Conservation (phyloP, 92 coral and sea anemone species). For the Siderastrea radians region DNA sequence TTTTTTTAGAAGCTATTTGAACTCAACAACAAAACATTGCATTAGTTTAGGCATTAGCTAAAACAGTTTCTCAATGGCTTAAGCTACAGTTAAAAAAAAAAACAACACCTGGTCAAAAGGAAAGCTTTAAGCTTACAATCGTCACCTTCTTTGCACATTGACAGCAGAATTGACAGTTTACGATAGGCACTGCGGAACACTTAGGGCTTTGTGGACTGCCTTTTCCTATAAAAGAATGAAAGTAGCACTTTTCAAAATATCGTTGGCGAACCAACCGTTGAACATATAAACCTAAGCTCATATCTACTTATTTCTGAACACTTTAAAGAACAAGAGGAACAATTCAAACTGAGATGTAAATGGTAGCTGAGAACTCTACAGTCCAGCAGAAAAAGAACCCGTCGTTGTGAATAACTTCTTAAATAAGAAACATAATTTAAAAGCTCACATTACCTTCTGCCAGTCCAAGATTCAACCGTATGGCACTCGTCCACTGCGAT, state of each 20-base stretch:
- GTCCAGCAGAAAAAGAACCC: too few species aligned
- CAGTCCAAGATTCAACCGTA: constrained; percentile 57
- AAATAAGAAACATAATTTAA: not conserved
- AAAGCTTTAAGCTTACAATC: not conserved
- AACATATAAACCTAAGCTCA: not conserved
- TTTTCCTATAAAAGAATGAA: not conserved
- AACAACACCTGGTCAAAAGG: not conserved
- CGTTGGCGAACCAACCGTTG: not conserved
- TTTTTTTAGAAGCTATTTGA: too few species aligned
- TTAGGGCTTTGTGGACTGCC: not conserved
- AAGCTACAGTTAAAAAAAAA: not conserved
- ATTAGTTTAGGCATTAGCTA: too few species aligned
- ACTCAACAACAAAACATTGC: too few species aligned
- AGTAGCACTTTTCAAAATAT: not conserved
- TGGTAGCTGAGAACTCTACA: too few species aligned
- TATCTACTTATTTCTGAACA: too few species aligned
- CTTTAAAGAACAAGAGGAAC: too few species aligned
- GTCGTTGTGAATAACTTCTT: not conserved
- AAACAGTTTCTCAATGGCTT: too few species aligned
- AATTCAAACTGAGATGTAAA: too few species aligned
- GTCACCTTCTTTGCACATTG: constrained; percentile 15
- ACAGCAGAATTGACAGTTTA: constrained; percentile 14
- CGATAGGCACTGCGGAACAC: constrained; percentile 16
- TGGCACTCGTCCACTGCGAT: constrained; percentile 46
- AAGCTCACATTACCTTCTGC: constrained; percentile 13